phyloP scores from a whole-genome alignment of 1,140 invertebrate genomes.

The Atta cephalotes region DNA sequence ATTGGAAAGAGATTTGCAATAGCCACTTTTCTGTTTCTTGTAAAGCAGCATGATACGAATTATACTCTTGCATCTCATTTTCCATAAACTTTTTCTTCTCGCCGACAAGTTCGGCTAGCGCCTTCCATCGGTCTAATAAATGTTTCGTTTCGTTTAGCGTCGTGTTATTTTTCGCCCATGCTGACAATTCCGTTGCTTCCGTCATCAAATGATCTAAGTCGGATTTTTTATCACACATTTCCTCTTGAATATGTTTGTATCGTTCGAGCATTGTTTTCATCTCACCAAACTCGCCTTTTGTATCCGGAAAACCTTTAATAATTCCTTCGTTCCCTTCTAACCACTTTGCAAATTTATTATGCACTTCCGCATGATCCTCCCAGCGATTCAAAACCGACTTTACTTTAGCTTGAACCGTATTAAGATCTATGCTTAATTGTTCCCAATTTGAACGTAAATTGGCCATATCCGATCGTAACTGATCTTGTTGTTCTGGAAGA shows the following conservation, averaged over 20 bases:
- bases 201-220: conserved; percentile 91
- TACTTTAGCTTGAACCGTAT: conserved; percentile 91
- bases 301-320: conserved; percentile 89
- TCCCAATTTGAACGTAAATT: conserved; percentile 93
- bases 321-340: conserved; percentile 89
- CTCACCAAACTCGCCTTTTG: conserved; percentile 94
- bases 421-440: conserved; percentile 93
- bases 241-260: conserved; percentile 92
- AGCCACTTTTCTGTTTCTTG: conserved; percentile 99
- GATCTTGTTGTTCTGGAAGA: conserved; percentile 92
- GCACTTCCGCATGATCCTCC: conserved; percentile 93
- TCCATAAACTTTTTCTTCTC: conserved; percentile 89
- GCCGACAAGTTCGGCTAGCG: conserved; percentile 89
- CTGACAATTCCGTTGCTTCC: conserved; percentile 91
- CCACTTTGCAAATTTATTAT: conserved; percentile 90
- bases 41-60: conserved; percentile 94
- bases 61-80: conserved; percentile 94
- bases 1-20: conserved; percentile 96
- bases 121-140: conserved; percentile 89
- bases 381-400: conserved; percentile 92
- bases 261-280: conserved; percentile 96
- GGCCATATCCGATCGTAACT: conserved; percentile 91
- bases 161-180: conserved; percentile 90
- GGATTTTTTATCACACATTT: conserved; percentile 90
- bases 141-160: conserved; percentile 89